Percentiles rank a stretch among this genome's conserved stretches.
Conservation (phyloP, 2,113 vertebrate species). For the Melanerpes formicivorus region DNA sequence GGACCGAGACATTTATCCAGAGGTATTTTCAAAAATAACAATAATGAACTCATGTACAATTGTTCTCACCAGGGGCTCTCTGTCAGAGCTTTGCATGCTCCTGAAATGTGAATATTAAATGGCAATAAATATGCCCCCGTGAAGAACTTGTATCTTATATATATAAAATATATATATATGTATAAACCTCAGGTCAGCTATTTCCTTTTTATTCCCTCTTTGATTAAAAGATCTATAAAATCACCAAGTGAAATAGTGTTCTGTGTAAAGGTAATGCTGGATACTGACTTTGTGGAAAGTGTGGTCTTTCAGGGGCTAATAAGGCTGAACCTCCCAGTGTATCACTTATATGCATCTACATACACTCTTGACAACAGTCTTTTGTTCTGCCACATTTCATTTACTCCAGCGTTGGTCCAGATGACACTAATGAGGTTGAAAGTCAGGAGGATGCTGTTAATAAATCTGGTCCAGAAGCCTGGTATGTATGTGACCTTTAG, state of each 20-base stretch:
- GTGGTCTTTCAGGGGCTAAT: slow-evolving; percentile 55
- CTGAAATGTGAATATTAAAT: slow-evolving; percentile 14
- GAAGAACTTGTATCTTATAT: neutral
- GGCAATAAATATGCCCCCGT: neutral
- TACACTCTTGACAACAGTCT: slow-evolving; percentile 37
- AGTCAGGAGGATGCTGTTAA: slow-evolving; percentile 52
- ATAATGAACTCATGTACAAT: neutral
- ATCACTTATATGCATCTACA: slow-evolving; percentile 43
- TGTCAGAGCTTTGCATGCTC: neutral
- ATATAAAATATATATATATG: neutral
- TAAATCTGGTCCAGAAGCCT: slow-evolving; percentile 43
- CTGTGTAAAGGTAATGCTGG: neutral
- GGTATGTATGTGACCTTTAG: slow-evolving; percentile 70
- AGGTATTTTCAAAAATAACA: neutral
- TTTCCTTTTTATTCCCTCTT: slow-evolving; percentile 12
- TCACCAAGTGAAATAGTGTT: neutral
- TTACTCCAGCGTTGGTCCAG: slow-evolving; percentile 35
- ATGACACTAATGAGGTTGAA: slow-evolving; percentile 68
- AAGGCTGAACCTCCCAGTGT: slow-evolving; percentile 51
- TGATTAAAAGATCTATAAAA: slow-evolving; percentile 18
- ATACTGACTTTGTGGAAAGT: neutral
- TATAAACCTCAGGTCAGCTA: neutral
- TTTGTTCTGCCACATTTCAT: slow-evolving; percentile 70
- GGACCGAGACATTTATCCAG: neutral
- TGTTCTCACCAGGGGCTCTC: neutral